Evolutionary conservation across 37 sponge, comb jelly and placozoan species (phyloP).

Genomic region (Agelas oroides): DNA sequence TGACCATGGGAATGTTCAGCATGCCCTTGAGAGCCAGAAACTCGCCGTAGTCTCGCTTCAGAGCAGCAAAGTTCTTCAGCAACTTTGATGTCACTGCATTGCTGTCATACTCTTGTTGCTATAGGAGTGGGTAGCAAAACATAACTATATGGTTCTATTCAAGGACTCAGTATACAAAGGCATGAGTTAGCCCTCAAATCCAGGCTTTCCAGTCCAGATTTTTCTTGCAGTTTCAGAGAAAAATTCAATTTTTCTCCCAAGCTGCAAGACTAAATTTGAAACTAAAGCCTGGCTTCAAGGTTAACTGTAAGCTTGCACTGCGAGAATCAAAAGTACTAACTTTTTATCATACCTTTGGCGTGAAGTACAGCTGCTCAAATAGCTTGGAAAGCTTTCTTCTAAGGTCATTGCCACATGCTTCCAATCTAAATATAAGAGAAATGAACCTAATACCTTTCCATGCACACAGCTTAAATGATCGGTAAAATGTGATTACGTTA

Average conservation of each 20-base stretch:
- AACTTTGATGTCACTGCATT: constrained; percentile 33
- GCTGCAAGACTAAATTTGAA: too few species aligned
- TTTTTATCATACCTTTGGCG: constrained; percentile 46
- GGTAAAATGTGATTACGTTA: too few species aligned
- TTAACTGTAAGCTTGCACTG: too few species aligned
- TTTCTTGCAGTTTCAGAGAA: too few species aligned
- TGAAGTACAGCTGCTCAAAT: constrained; percentile 65
- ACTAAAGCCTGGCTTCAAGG: too few species aligned
- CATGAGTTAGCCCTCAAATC: background rate
- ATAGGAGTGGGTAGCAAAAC: background rate
- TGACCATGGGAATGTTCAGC: constrained; percentile 65
- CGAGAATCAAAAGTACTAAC: too few species aligned
- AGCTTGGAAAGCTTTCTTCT: constrained; percentile 28
- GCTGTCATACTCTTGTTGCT: constrained; percentile 48
- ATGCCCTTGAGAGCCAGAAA: constrained; percentile 65
- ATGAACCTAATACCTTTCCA: background rate
- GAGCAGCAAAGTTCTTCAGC: constrained; percentile 16
- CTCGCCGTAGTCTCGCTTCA: constrained; percentile 71
- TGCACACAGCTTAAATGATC: too few species aligned
- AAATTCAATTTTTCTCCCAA: too few species aligned
- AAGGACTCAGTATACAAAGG: background rate
- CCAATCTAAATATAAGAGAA: constrained; percentile 54
- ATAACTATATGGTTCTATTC: background rate
- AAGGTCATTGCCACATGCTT: constrained; percentile 33
- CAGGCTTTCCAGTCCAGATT: too few species aligned